Percentiles rank a stretch among this genome's conserved stretches.
phyloP scores from a whole-genome alignment of 30 jellyfish, hydroid and myxozoan genomes.

The Cassiopea xamachana region DNA sequence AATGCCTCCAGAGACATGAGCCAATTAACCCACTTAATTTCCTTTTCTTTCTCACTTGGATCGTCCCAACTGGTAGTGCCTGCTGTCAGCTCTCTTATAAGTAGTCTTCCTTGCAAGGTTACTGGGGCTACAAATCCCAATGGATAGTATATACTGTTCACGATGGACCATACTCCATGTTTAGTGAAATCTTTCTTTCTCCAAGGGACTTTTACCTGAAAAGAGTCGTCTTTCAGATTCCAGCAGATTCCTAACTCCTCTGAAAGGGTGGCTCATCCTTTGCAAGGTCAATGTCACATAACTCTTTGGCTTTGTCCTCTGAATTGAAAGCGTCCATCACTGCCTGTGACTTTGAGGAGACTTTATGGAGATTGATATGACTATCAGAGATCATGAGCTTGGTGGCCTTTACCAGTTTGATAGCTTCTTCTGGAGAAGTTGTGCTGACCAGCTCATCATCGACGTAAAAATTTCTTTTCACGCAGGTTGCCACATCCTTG shows the following conservation, averaged over 20 bases:
- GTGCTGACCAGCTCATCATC: constrained; percentile 62
- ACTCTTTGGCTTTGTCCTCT: constrained; percentile 33
- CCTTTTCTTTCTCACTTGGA: constrained; percentile 38
- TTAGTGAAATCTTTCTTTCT: constrained; percentile 12
- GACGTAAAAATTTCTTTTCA: constrained; percentile 64
- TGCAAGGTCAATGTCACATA: constrained; percentile 15
- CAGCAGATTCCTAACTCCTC: constrained; percentile 60
- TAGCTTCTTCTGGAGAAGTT: constrained; percentile 29
- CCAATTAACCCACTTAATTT: constrained; percentile 47
- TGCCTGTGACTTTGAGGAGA: constrained; percentile 24
- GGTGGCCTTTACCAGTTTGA: constrained; percentile 7
- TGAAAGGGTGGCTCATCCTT: constrained; percentile 38
- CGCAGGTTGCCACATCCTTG: constrained; percentile 17
- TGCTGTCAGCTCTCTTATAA: constrained; percentile 27
- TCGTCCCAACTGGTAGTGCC: constrained; percentile 60
- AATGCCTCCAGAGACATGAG: constrained; percentile 13
- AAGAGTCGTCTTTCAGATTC: constrained; percentile 54
- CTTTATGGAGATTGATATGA: constrained; percentile 45
- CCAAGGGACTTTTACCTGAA: constrained; percentile 26
- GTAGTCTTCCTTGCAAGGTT: constrained; percentile 47
- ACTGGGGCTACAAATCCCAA: constrained; percentile 64
- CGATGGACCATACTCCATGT: constrained; percentile 37
- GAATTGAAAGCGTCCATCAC: constrained; percentile 56
- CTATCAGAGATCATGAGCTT: constrained; percentile 32
- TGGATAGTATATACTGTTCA: constrained; percentile 42